These are phyloP conservation scores for Melanotaenia nigrans DNA, from an alignment of 2,797 vertebrate genomes.

Conservation along the genomic window DNA sequence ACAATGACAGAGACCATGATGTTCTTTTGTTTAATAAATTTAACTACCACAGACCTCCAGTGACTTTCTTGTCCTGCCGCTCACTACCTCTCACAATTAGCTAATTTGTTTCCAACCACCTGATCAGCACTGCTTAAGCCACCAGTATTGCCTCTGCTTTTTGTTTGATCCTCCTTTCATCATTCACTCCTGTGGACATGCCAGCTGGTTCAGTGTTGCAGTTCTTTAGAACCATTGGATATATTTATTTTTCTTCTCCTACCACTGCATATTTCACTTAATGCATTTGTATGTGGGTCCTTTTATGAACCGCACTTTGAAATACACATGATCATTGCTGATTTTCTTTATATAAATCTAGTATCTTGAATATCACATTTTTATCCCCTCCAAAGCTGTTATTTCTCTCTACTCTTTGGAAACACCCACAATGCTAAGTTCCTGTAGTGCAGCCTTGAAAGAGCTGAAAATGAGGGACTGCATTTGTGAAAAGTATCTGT, in stretches of 20 bases:
- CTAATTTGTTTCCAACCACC: neutral
- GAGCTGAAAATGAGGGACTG: slow-evolving; percentile 36
- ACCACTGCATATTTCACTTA: neutral
- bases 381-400: slow-evolving; percentile 1
- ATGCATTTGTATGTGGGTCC: neutral
- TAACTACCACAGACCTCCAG: neutral
- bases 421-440: slow-evolving; percentile 23
- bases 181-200: neutral
- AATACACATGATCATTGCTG: neutral
- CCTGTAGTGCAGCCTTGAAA: slow-evolving; percentile 23
- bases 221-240: neutral
- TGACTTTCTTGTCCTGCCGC: neutral
- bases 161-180: neutral
- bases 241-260: neutral
- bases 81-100: neutral
- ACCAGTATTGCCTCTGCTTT: neutral
- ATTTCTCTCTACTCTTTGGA: slow-evolving; percentile 26
- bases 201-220: neutral
- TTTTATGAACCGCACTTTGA: neutral
- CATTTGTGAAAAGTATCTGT: slow-evolving; percentile 52
- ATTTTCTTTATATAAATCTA: slow-evolving; percentile 6
- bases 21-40: neutral
- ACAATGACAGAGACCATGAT: neutral
- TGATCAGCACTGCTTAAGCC: neutral
- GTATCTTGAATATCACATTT: slow-evolving; percentile 14